Conservation (phyloP, 2,888 invertebrate genomes). For the Pogonocherus hispidulus region DNA sequence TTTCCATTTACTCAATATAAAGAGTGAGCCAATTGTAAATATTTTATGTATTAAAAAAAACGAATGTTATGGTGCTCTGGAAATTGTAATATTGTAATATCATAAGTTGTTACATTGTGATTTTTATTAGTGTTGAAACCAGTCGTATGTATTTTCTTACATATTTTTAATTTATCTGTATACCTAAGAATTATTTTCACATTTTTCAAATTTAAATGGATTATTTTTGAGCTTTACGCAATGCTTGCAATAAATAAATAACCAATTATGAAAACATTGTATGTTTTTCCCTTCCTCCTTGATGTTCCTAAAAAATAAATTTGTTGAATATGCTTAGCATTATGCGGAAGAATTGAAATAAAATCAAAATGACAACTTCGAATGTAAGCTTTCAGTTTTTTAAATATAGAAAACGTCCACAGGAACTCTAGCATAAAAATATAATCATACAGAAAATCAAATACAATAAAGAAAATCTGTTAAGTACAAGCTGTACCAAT, state of each 20-base stretch:
- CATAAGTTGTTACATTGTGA: constrained; percentile 67
- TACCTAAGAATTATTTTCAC: constrained; percentile 58
- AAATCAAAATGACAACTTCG: no score
- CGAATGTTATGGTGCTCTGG: constrained; percentile 69
- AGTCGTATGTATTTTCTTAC: constrained; percentile 60
- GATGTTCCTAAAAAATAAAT: neutral
- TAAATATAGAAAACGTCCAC: no score
- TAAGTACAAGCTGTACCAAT: no score
- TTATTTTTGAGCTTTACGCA: constrained; percentile 66
- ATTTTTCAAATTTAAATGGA: constrained; percentile 60
- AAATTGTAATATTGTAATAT: constrained; percentile 57
- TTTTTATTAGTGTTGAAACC: constrained; percentile 63
- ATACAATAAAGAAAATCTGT: no score
- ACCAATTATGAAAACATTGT: constrained; percentile 40
- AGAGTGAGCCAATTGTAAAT: constrained; percentile 54
- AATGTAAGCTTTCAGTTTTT: no score
- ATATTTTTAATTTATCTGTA: constrained; percentile 57
- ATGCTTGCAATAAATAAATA: constrained; percentile 66
- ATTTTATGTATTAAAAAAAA: constrained; percentile 57
- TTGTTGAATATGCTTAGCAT: no score
- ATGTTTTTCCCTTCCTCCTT: constrained; percentile 12
- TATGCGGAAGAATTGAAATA: no score
- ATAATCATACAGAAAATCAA: no score
- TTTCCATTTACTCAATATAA: constrained; percentile 47
- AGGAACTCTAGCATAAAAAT: no score